phyloP scores from a whole-genome alignment of 2,797 vertebrate species.

The Lacerta bilineata region DNA sequence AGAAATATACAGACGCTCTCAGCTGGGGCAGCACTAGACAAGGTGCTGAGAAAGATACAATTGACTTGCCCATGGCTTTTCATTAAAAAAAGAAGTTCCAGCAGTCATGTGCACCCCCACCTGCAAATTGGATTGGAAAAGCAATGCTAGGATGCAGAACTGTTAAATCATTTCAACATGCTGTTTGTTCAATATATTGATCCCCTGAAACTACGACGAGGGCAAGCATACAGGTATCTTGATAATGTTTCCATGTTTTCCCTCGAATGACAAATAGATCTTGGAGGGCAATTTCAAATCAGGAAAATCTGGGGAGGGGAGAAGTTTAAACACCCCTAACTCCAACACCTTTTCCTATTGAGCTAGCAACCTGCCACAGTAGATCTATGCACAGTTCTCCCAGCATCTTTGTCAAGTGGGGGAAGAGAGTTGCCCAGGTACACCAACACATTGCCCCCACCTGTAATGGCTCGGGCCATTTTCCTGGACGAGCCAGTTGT shows the following conservation, averaged over 20 bases:
- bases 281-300: background rate
- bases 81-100: background rate
- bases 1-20: conserved; percentile 2
- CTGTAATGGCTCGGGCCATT: background rate
- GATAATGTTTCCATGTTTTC: background rate
- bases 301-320: background rate
- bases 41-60: background rate
- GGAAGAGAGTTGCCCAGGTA: background rate
- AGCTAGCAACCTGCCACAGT: background rate
- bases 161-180: background rate
- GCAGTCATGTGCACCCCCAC: background rate
- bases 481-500: background rate
- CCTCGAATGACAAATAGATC: background rate
- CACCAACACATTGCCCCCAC: background rate
- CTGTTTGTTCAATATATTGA: background rate
- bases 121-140: background rate
- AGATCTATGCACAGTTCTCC: background rate
- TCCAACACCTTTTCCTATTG: too few relatives aligned
- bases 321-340: background rate
- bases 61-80: background rate
- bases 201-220: background rate
- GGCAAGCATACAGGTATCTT: background rate
- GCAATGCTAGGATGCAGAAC: background rate
- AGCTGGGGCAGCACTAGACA: background rate
- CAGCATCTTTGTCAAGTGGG: background rate